Percentiles rank a stretch among this genome's conserved stretches.
phyloP scores from a whole-genome alignment of 2,888 invertebrate genomes.

The Drosophila neonasuta region DNA sequence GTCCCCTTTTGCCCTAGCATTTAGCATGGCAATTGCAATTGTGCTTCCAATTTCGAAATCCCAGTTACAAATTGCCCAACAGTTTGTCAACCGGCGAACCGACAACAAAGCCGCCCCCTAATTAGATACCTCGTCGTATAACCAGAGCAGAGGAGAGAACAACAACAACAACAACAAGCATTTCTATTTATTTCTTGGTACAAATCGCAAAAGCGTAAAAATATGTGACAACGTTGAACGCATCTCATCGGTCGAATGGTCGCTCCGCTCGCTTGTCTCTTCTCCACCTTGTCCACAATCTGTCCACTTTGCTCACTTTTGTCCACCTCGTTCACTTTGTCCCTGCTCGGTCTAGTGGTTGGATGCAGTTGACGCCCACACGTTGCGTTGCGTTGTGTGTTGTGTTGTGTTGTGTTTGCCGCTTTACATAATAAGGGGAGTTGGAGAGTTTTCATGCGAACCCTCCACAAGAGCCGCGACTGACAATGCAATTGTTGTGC shows the following conservation, averaged over 20 bases:
- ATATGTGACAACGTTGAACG: slow-evolving; percentile 66
- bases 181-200: slow-evolving; percentile 42
- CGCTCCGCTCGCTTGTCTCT: slow-evolving; percentile 17
- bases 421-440: slow-evolving; percentile 66
- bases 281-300: slow-evolving; percentile 10
- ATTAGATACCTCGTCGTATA: slow-evolving; percentile 50
- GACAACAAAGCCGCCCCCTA: slow-evolving; percentile 69
- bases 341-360: slow-evolving; percentile 61
- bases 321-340: slow-evolving; percentile 21
- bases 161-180: slow-evolving; percentile 3
- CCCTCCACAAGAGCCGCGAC: slow-evolving; percentile 10
- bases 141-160: slow-evolving; percentile 21
- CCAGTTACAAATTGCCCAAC: slow-evolving; percentile 57
- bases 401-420: slow-evolving; percentile 23
- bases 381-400: slow-evolving; percentile 50
- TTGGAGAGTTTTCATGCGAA: slow-evolving; percentile 54
- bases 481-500: slow-evolving; percentile 71
- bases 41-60: slow-evolving; percentile 41
- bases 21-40: slow-evolving; percentile 40
- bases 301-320: slow-evolving; percentile 28
- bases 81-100: slow-evolving; percentile 62
- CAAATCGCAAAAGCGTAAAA: slow-evolving; percentile 73
- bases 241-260: slow-evolving; percentile 53
- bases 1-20: slow-evolving; percentile 16
- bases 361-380: slow-evolving; percentile 71